Base-by-base conservation (phyloP, 2,888 invertebrate species). In the Ichneumoninae sp. region DNA sequence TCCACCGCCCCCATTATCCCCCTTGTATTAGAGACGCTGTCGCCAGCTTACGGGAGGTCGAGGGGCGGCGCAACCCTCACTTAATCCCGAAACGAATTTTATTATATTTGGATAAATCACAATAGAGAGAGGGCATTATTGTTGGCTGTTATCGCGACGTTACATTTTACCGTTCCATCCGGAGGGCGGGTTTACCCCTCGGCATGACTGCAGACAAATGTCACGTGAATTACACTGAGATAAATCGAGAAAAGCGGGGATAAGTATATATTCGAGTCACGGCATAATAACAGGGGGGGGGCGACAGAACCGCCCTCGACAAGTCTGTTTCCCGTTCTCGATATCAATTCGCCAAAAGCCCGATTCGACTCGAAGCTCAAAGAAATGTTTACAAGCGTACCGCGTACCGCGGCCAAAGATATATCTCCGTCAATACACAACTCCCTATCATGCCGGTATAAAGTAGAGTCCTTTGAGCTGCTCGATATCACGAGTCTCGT, bases 21-120 rank as follows among this genome's bases (percentile, higher is more conserved):
- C 74, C 10, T 8, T 30, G 10, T 65, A 79, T 71, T 66, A 65
- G 75, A 82, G 65, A 81, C 69, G 78, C 81, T 81, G 75, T 57
- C 77, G 66, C 60, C 77, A 69, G 54, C 76, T 71, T 50, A 47
- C 40, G 30, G 66, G 44, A 68, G 62, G 54, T 77, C 10, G 57
- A 70, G 57, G 57, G 57, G 66, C 33, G 66, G 40, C 26, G 16
- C 22, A 76, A 52, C 44, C 76, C 80, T 76, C 72, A 40, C 71
- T 50, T 76, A 62, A 70, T 71, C 62, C 30, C 26, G 33, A 66
- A 36, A 57, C 57, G 44, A 80, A 72, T 65, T 83, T 80, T 71
- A 68, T 75, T 62, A 66, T 60, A 75, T 74, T 75, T 75, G 50
- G 65, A 75, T 62, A 65, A 75, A 47, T 75, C 75, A 47, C 33